These are phyloP conservation scores for Chirona hameri DNA, from an alignment of 2,888 invertebrate genomes.

Conservation along the genomic window DNA sequence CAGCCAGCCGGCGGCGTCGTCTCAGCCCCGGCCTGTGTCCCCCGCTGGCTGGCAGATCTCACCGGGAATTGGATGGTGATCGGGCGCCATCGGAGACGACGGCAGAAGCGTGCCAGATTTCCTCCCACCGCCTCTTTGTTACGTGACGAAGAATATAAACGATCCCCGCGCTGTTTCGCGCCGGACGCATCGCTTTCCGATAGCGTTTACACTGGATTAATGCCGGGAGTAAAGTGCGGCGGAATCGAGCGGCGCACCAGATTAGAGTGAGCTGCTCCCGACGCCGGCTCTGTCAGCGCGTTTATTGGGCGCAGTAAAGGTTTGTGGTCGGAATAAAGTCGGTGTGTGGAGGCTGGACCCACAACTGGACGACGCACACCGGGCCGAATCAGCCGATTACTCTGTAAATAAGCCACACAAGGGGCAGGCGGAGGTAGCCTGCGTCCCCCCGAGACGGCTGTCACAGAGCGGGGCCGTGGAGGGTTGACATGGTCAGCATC, in stretches of 20 bases:
- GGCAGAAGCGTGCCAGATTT: not conserved
- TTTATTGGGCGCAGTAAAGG: conserved; percentile 13
- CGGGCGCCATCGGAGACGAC: not conserved
- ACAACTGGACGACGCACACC: not conserved
- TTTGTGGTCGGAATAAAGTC: conserved; percentile 28
- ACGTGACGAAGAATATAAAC: conserved; percentile 29
- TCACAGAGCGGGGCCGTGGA: too few relatives aligned
- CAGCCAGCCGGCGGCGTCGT: not conserved
- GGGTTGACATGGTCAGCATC: too few relatives aligned
- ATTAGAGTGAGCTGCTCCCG: not conserved
- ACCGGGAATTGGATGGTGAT: not conserved
- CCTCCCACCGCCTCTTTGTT: conserved; percentile 1
- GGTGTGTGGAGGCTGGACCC: too few relatives aligned
- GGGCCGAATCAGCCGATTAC: conserved; percentile 1
- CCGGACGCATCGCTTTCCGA: conserved; percentile 24
- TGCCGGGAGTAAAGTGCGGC: not conserved
- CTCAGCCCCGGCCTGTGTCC: not conserved
- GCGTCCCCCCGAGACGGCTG: not conserved
- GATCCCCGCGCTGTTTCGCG: not conserved
- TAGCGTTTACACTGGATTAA: conserved; percentile 26
- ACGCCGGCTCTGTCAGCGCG: not conserved
- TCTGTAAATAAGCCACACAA: not conserved
- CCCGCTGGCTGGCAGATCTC: not conserved
- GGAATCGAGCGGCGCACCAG: not conserved
- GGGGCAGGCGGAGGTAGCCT: not conserved